Percentiles rank a stretch among this genome's conserved stretches.
Evolutionary conservation across 2,113 vertebrate species (phyloP).

Genomic region (Dicrurus megarhynchus): DNA sequence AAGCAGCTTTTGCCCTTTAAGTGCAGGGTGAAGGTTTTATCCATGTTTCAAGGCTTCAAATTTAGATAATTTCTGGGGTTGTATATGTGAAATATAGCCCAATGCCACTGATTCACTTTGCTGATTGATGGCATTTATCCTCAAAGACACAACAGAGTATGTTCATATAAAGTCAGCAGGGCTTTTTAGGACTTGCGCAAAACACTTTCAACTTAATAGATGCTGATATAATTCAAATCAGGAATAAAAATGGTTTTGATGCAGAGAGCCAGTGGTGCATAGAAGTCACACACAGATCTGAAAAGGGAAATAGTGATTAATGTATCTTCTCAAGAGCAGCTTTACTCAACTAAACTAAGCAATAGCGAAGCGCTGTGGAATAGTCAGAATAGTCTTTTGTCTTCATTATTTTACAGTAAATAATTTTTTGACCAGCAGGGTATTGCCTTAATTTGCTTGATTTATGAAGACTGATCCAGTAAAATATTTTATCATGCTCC

Average conservation of each 20-base stretch:
- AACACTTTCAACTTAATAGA: neutral
- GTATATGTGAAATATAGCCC: neutral
- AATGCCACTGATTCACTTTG: neutral
- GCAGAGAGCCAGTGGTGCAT: neutral
- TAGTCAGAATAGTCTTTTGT: neutral
- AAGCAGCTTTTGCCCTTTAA: neutral
- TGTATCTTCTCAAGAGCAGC: neutral
- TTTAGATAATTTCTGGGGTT: neutral
- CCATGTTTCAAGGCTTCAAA: neutral
- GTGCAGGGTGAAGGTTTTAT: neutral
- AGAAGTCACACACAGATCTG: neutral
- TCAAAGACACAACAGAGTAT: neutral
- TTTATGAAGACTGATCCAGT: neutral
- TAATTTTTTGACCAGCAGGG: neutral
- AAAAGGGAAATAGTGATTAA: neutral
- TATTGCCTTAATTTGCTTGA: neutral
- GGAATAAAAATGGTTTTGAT: neutral
- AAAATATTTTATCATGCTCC: neutral
- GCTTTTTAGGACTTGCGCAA: neutral
- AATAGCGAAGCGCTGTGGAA: neutral
- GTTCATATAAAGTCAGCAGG: neutral
- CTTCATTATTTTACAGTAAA: neutral
- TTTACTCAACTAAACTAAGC: neutral
- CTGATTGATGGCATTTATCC: neutral
- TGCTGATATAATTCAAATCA: neutral